These are phyloP conservation scores for Tanaodytes sp. DNA, from an alignment of 2,888 invertebrate genomes.

Conservation along the genomic window DNA sequence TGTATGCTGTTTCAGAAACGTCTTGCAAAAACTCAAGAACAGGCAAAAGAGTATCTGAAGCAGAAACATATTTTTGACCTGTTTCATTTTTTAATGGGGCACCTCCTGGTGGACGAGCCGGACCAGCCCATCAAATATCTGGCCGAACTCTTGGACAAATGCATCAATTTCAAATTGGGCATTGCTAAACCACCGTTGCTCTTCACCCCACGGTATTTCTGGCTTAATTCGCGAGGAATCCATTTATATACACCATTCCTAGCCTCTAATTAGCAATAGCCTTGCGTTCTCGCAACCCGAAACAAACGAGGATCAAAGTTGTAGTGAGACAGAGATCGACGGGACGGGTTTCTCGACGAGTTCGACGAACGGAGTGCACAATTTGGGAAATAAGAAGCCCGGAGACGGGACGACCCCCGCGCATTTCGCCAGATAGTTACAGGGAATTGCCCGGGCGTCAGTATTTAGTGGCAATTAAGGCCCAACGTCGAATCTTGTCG, in stretches of 20 bases:
- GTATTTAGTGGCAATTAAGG: slow-evolving; percentile 40
- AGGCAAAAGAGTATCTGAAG: slow-evolving; percentile 70
- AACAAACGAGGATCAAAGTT: no score
- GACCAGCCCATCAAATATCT: slow-evolving; percentile 73
- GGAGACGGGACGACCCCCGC: slow-evolving; percentile 26
- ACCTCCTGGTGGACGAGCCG: slow-evolving; percentile 71
- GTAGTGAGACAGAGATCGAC: no score
- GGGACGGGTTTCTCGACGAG: no score
- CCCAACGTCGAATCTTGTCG: neutral
- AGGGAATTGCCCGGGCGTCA: slow-evolving; percentile 17
- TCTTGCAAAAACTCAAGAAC: slow-evolving; percentile 62
- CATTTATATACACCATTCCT: slow-evolving; percentile 30
- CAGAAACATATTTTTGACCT: slow-evolving; percentile 72
- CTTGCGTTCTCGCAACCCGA: no score
- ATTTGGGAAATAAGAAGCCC: slow-evolving; percentile 26
- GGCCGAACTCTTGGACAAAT: slow-evolving; percentile 71
- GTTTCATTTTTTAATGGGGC: slow-evolving; percentile 73
- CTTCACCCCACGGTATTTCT: slow-evolving; percentile 64
- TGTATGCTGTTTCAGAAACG: slow-evolving; percentile 36
- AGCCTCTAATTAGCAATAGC: no score
- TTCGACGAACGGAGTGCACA: slow-evolving; percentile 49
- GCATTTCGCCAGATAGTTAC: slow-evolving; percentile 21
- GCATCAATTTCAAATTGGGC: slow-evolving; percentile 73
- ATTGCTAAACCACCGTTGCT: slow-evolving; percentile 73
- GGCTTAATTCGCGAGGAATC: slow-evolving; percentile 15